These are phyloP conservation scores for Catostomus latipinnis DNA, from an alignment of 2,797 vertebrate species.

Conservation along the genomic window DNA sequence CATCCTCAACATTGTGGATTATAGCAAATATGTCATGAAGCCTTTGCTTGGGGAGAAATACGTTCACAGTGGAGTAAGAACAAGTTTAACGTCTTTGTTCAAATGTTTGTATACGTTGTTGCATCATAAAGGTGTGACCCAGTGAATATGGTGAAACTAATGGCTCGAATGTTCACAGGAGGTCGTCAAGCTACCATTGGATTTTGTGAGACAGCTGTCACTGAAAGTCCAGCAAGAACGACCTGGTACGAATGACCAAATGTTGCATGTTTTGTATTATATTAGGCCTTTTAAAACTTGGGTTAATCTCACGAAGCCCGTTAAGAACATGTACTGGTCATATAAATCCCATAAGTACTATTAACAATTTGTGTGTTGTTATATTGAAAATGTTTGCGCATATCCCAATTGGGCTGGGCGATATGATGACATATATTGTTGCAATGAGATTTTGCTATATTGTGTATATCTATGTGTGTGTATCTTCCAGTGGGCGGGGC, in stretches of 20 bases:
- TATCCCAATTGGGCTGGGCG: too few species aligned
- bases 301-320: not conserved
- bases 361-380: too few species aligned
- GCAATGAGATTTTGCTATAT: too few species aligned
- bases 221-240: constrained; percentile 93
- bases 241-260: constrained; percentile 82
- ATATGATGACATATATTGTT: too few species aligned
- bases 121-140: not conserved
- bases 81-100: not conserved
- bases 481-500: too few species aligned
- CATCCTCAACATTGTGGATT: constrained; percentile 94
- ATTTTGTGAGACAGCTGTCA: constrained; percentile 93
- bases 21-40: constrained; percentile 94
- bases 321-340: not conserved
- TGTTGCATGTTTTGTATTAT: not conserved
- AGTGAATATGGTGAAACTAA: not conserved
- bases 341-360: too few species aligned
- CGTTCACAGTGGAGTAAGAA: constrained; percentile 91
- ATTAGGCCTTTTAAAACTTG: not conserved
- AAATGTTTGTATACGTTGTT: not conserved
- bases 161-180: constrained; percentile 76
- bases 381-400: too few species aligned
- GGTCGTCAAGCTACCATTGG: constrained; percentile 92
- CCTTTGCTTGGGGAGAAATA: constrained; percentile 93
- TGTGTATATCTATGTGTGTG: too few species aligned